These are phyloP conservation scores for Nebria salina DNA, from an alignment of 2,888 invertebrate genomes.

Conservation along the genomic window DNA sequence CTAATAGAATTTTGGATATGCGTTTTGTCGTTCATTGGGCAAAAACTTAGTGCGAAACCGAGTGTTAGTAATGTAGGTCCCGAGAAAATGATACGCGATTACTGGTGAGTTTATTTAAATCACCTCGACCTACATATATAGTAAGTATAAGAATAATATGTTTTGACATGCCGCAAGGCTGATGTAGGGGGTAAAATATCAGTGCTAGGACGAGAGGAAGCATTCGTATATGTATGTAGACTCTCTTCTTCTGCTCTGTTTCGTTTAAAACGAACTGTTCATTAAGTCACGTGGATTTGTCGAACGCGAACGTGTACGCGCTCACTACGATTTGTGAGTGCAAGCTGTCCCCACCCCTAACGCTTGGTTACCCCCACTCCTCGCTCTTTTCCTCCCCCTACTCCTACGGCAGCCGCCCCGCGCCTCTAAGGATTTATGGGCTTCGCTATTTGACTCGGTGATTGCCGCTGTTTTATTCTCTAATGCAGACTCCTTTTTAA, in stretches of 20 bases:
- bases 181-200: no score
- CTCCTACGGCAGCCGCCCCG: constrained; percentile 27
- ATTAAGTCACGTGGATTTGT: constrained; percentile 47
- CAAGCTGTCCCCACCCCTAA: neutral
- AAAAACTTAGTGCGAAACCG: no score
- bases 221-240: no score
- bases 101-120: no score
- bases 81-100: no score
- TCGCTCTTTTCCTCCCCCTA: neutral
- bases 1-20: no score
- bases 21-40: no score
- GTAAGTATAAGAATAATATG: no score
- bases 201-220: no score
- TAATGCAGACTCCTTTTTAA: constrained; percentile 54
- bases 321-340: neutral
- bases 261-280: constrained; percentile 35
- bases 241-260: neutral
- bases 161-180: no score
- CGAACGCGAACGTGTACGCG: constrained; percentile 3
- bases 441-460: constrained; percentile 54
- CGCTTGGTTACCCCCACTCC: neutral
- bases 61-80: no score
- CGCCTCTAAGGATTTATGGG: constrained; percentile 55
- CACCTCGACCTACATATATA: no score
- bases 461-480: constrained; percentile 51